Percentiles rank a stretch among this genome's conserved stretches.
These are phyloP conservation scores for Escarpia spicata DNA, from an alignment of 2,888 invertebrate genomes.

Conservation along the genomic window DNA sequence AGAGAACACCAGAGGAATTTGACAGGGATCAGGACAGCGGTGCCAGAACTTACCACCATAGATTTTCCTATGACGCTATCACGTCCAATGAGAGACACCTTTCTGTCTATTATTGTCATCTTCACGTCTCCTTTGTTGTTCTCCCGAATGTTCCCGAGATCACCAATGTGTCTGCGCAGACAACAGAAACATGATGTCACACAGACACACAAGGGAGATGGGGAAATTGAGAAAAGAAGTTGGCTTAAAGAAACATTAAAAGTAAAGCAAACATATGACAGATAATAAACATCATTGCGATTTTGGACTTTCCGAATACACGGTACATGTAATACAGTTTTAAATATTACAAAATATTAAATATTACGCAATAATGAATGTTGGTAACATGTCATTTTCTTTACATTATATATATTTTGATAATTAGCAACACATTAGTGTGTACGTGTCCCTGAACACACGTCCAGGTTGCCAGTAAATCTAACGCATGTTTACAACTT, in stretches of 20 bases:
- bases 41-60: slow-evolving; percentile 57
- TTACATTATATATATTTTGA: neutral
- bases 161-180: slow-evolving; percentile 83
- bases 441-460: neutral
- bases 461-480: neutral
- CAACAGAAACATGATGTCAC: neutral
- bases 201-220: neutral
- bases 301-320: too few species aligned
- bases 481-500: neutral
- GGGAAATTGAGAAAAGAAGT: too few species aligned
- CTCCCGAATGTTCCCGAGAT: slow-evolving; percentile 75
- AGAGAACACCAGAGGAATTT: too few species aligned
- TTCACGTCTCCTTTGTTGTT: slow-evolving; percentile 51
- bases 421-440: neutral
- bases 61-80: slow-evolving; percentile 63
- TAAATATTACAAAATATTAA: too few species aligned
- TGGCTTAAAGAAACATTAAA: too few species aligned
- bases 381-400: too few species aligned
- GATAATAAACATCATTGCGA: too few species aligned
- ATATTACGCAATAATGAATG: too few species aligned
- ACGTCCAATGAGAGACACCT: slow-evolving; percentile 57
- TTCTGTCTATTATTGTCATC: slow-evolving; percentile 54
- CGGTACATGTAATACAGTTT: too few species aligned
- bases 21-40: too few species aligned
- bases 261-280: too few species aligned